Evolutionary conservation across 2,797 vertebrate species (phyloP).

Genomic region (Sylvilagus floridanus): DNA sequence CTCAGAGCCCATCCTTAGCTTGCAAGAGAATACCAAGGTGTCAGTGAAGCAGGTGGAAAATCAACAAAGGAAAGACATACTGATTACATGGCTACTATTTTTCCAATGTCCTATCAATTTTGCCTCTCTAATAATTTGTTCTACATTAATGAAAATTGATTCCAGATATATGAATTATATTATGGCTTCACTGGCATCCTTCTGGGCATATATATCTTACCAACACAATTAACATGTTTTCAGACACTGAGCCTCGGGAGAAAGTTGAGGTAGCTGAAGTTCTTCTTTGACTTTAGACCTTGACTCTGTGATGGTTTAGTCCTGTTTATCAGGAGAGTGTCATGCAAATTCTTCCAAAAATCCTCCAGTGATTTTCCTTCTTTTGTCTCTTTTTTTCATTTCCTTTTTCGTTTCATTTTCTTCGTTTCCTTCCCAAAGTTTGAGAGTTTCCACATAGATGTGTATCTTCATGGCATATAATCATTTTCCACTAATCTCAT

Average conservation of each 20-base stretch:
- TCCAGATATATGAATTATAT: background rate
- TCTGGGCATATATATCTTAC: background rate
- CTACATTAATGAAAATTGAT: background rate
- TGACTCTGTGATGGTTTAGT: background rate
- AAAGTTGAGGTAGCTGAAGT: background rate
- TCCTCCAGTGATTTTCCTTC: background rate
- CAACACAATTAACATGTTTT: background rate
- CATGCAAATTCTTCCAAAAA: background rate
- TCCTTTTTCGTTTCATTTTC: background rate
- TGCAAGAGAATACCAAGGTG: background rate
- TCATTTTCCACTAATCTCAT: background rate
- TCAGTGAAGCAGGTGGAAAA: background rate
- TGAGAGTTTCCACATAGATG: background rate
- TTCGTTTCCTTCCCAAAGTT: background rate
- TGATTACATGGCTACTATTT: background rate
- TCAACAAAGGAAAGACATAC: background rate
- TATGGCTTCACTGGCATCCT: background rate
- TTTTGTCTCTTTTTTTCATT: background rate
- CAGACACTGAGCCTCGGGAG: background rate
- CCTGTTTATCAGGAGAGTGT: background rate
- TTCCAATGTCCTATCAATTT: background rate
- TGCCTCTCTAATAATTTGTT: background rate
- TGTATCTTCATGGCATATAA: background rate
- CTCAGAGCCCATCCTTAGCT: background rate
- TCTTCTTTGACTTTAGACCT: background rate